Conservation (phyloP, 1,140 invertebrate genomes). For the Bombus sibiricus region DNA sequence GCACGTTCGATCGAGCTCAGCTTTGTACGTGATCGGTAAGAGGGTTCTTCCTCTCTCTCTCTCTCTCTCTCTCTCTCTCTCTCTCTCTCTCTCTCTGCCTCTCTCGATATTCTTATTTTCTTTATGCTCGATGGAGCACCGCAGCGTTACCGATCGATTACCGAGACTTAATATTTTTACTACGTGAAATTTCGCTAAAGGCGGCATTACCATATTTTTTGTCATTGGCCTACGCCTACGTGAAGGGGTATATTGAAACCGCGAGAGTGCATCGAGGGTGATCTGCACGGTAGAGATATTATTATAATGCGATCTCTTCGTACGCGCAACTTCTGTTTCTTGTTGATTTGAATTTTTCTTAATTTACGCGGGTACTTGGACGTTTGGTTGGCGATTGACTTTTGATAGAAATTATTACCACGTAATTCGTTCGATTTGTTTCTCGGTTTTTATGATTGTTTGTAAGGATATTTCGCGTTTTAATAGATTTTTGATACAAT, state of each 20-base stretch:
- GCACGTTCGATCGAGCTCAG: conserved; percentile 62
- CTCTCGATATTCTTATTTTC: conserved; percentile 41
- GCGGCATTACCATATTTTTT: neutral
- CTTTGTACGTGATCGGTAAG: conserved; percentile 68
- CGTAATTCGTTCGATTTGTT: too few species aligned
- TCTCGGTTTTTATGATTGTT: too few species aligned
- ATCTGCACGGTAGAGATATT: neutral
- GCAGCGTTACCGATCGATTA: conserved; percentile 51
- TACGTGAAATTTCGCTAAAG: conserved; percentile 27
- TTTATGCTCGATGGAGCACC: conserved; percentile 51
- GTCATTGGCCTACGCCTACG: neutral
- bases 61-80: neutral
- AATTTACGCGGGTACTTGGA: neutral
- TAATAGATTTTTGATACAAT: too few species aligned
- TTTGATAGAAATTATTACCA: neutral
- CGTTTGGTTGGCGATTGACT: neutral
- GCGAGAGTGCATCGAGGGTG: neutral
- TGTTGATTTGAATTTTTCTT: neutral
- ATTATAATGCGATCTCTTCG: neutral
- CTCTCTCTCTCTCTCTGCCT: neutral
- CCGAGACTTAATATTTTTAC: conserved; percentile 34
- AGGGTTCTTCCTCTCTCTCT: conserved; percentile 27
- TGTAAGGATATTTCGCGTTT: too few species aligned
- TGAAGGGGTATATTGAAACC: neutral
- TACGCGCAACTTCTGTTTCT: neutral